Conservation (phyloP, 2,113 vertebrate genomes). For the Passer montanus region DNA sequence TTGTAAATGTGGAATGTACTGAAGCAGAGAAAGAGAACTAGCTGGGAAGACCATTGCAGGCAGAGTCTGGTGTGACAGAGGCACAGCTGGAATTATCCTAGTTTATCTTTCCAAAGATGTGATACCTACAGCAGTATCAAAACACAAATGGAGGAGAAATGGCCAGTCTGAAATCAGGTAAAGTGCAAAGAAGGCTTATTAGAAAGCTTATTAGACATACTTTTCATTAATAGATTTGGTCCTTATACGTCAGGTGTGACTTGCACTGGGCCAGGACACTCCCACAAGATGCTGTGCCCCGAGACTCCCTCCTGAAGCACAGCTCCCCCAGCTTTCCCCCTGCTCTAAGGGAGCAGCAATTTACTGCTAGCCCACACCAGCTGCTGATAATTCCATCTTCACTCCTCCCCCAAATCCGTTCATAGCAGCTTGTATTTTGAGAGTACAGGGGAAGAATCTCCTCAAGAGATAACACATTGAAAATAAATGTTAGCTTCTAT, state of each 20-base stretch:
- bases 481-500: constrained; percentile 67
- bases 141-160: background rate
- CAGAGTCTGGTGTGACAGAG: background rate
- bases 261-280: background rate
- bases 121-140: background rate
- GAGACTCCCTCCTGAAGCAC: background rate
- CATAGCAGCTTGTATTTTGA: constrained; percentile 61
- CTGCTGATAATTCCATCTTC: constrained; percentile 43
- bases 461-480: constrained; percentile 62
- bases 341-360: constrained; percentile 34
- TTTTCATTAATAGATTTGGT: background rate
- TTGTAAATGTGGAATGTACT: background rate
- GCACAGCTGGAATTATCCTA: background rate
- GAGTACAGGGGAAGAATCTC: constrained; percentile 50
- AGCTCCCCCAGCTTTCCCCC: background rate
- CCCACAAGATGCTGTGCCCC: background rate
- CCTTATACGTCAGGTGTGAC: background rate
- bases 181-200: background rate
- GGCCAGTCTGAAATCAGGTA: background rate
- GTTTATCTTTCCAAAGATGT: background rate
- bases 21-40: background rate
- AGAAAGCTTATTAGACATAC: constrained; percentile 8
- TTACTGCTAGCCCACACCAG: constrained; percentile 45
- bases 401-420: constrained; percentile 45
- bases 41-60: background rate